These are phyloP conservation scores for Buphagus erythrorhynchus DNA, from an alignment of 2,797 vertebrate species.

Conservation along the genomic window DNA sequence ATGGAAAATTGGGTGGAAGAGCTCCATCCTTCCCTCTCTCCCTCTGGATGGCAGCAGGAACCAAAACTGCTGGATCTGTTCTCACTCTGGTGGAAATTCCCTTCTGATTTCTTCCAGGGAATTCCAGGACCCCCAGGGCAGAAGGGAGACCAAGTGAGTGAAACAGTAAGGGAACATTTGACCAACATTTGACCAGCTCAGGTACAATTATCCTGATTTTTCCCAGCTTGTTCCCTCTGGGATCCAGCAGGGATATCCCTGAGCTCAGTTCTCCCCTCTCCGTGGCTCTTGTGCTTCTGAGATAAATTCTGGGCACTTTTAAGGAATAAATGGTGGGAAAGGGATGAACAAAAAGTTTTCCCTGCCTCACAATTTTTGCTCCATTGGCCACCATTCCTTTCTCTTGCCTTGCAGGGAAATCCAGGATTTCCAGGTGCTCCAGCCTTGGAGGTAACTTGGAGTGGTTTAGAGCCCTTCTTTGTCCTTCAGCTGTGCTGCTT, in stretches of 20 bases:
- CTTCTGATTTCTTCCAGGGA: slow-evolving; percentile 75
- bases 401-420: slow-evolving; percentile 70
- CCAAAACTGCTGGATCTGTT: neutral
- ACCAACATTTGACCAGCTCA: neutral
- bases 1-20: neutral
- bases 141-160: slow-evolving; percentile 86
- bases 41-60: neutral
- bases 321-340: neutral
- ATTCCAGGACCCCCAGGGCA: slow-evolving; percentile 79
- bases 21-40: neutral
- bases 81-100: neutral
- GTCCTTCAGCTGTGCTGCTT: neutral
- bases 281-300: neutral
- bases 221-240: neutral
- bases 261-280: neutral
- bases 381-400: neutral
- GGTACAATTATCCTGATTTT: neutral
- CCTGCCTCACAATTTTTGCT: neutral
- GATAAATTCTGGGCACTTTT: neutral
- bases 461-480: neutral
- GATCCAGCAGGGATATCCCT: neutral
- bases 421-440: slow-evolving; percentile 85
- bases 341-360: neutral
- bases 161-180: neutral
- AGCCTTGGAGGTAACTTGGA: slow-evolving; percentile 84